A percentile compares a stretch with the other conserved stretches of the same genome.
These are phyloP conservation scores for Synanthedon andrenaeformis DNA, from an alignment of 2,888 invertebrate species.

Conservation along the genomic window DNA sequence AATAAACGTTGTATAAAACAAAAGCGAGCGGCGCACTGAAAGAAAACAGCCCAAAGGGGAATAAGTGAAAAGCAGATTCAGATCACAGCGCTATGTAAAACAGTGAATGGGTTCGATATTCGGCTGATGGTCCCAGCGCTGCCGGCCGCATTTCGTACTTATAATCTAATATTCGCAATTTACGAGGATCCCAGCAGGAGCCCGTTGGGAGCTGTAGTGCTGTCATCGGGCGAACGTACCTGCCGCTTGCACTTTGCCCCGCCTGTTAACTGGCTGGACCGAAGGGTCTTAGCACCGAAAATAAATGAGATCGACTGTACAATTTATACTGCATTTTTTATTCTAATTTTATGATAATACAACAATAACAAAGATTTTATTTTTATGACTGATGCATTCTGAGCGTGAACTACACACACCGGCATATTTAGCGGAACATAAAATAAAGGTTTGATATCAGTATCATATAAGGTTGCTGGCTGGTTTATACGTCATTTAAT, in stretches of 20 bases:
- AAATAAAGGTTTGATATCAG: too few relatives aligned
- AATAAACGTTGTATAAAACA: too few relatives aligned
- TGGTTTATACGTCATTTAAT: too few relatives aligned
- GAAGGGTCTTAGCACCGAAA: constrained; percentile 2
- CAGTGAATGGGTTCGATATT: constrained; percentile 56
- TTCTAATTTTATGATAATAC: too few relatives aligned
- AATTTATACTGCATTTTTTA: too few relatives aligned
- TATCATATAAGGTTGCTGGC: too few relatives aligned
- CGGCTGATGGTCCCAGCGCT: constrained; percentile 46
- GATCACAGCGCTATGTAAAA: constrained; percentile 54
- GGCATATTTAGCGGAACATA: too few relatives aligned
- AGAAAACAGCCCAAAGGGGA: constrained; percentile 36
- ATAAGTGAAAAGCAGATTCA: constrained; percentile 47
- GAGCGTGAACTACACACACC: too few relatives aligned
- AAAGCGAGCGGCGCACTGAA: constrained; percentile 2
- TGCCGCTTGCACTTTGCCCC: constrained; percentile 52
- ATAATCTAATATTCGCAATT: constrained; percentile 71
- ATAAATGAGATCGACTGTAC: too few relatives aligned
- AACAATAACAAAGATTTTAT: too few relatives aligned
- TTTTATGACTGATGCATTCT: too few relatives aligned
- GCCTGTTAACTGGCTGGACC: constrained; percentile 43
- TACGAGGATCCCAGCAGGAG: constrained; percentile 61
- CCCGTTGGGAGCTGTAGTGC: constrained; percentile 56
- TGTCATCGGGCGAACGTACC: constrained; percentile 59
- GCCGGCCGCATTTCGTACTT: constrained; percentile 57